Conservation (phyloP, 2,113 vertebrate genomes). For the Ctenomys sociabilis region DNA sequence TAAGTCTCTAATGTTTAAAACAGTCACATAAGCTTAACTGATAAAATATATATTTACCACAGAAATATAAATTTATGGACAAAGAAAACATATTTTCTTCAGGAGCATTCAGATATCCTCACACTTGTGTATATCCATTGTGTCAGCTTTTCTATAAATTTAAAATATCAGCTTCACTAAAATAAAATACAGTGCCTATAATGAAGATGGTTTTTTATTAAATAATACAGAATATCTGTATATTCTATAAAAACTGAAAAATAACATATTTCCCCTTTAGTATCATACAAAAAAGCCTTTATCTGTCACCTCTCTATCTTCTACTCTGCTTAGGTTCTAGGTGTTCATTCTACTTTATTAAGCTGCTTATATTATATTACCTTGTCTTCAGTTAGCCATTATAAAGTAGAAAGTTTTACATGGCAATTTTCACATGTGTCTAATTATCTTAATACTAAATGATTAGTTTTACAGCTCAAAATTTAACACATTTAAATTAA, state of each 20-base stretch:
- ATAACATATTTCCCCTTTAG: neutral
- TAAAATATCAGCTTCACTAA: neutral
- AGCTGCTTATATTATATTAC: neutral
- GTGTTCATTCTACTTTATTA: neutral
- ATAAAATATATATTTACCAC: constrained; percentile 15
- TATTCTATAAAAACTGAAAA: neutral
- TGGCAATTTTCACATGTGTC: neutral
- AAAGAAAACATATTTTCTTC: constrained; percentile 24
- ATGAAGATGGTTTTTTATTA: neutral
- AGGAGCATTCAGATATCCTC: neutral
- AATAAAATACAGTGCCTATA: neutral
- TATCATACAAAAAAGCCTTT: neutral
- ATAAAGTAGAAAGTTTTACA: neutral
- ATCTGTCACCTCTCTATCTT: neutral
- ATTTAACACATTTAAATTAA: neutral
- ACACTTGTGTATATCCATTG: neutral
- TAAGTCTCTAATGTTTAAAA: constrained; percentile 58
- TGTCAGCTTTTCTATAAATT: neutral
- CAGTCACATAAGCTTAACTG: constrained; percentile 18
- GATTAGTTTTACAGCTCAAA: neutral
- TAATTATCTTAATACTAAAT: neutral
- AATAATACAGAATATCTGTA: neutral
- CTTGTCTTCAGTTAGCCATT: neutral
- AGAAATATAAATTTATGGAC: neutral
- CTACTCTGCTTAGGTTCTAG: neutral